Base-by-base conservation (phyloP, 2,797 vertebrate genomes). In the Cuniculus paca region DNA sequence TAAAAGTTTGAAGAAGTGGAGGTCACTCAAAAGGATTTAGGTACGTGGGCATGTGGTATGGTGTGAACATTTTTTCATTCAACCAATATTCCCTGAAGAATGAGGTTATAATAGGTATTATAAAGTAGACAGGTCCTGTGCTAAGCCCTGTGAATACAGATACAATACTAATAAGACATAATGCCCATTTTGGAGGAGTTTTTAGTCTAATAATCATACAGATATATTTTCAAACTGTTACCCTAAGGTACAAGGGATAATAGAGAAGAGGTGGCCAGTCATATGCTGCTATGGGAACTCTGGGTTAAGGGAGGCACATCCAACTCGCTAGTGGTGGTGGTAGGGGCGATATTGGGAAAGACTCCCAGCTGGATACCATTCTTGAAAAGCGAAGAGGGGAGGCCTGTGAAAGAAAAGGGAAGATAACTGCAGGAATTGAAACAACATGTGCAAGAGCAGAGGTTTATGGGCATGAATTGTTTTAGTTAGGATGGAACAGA, bases 101-200 rank as follows among this genome's bases (percentile, higher is more conserved):
- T 87, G 45, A 86, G 24, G 26, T 19, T 60, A 77, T 36, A 80
- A 19, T 83, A 36, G 50, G 58, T n/a, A 70, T 39, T 89, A 34
- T 39, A 56, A 87, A 26, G 52, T 78, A 84, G 79, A 45, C 11
- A 17, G 61, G 13, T 84, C 48, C 48, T 72, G 24, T 75, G n/a
- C 68, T 89, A 81, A 19, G 6, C 68, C 58, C 9, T 90, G 17
- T 54, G 45, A 36, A 45, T 88, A 78, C 17, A 90, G 60, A 68
- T 74, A 74, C 6, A 28, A 31, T 34, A 52, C 70, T 78, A 92
- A 60, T 72, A 87, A 95, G 48, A 70, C 22, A 63, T 89, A 88
- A 94, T 77, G 48, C 19, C 95, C 86, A 74, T 92, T 72, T 93
- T 95, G 63, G 75, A 91, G 45, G 78, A 65, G 68, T 65, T 97